phyloP scores from a whole-genome alignment of 2,888 invertebrate genomes.

The Alcis repandata region DNA sequence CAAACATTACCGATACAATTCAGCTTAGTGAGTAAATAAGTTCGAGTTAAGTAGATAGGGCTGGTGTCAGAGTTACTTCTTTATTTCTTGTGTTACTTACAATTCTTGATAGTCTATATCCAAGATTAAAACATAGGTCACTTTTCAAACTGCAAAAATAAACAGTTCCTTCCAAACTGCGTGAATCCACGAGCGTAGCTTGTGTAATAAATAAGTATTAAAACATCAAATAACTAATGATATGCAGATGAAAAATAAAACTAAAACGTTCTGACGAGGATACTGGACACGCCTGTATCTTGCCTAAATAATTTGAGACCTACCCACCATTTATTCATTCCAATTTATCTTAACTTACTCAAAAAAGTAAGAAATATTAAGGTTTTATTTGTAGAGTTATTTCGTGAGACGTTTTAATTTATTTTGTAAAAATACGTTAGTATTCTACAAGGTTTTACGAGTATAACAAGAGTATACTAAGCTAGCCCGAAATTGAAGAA shows the following conservation, averaged over 20 bases:
- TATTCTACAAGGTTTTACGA: too few species aligned
- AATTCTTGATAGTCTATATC: not conserved
- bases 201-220: not conserved
- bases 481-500: too few species aligned
- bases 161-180: too few species aligned
- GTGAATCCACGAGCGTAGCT: too few species aligned
- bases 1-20: too few species aligned
- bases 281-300: not conserved
- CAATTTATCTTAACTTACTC: conserved; percentile 52
- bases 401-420: not conserved
- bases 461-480: too few species aligned
- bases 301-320: conserved; percentile 15
- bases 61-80: too few species aligned
- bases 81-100: too few species aligned
- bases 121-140: too few species aligned
- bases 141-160: too few species aligned
- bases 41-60: too few species aligned
- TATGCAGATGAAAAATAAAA: not conserved
- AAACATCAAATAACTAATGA: not conserved
- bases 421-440: not conserved
- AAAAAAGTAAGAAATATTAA: conserved; percentile 37
- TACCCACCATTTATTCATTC: conserved; percentile 5
- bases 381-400: conserved; percentile 14
- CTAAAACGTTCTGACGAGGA: not conserved
- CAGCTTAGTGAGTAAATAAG: too few species aligned